These are phyloP conservation scores for Brenthis daphne DNA, from an alignment of 2,888 invertebrate species.

Conservation along the genomic window DNA sequence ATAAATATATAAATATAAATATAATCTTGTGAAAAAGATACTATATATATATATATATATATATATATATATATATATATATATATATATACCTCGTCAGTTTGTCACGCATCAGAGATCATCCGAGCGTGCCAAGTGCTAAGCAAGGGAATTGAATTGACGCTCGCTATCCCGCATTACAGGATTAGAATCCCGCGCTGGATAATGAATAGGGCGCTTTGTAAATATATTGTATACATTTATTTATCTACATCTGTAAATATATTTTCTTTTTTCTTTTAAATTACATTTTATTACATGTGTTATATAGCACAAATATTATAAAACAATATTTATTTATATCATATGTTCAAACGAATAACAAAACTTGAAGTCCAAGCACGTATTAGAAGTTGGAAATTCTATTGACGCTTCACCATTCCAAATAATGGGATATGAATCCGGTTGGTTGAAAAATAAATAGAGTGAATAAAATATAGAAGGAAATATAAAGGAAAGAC, in stretches of 20 bases:
- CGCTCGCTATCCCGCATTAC: conserved; percentile 29
- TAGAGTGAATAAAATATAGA: too few species aligned
- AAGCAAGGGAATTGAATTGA: conserved; percentile 29
- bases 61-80: background rate
- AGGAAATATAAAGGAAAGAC: too few species aligned
- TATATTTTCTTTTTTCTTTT: too few species aligned
- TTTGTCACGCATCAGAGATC: conserved; percentile 33
- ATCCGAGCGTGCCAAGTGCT: conserved; percentile 30
- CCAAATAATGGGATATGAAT: background rate
- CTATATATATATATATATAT: background rate
- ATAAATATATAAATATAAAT: background rate
- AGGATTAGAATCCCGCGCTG: conserved; percentile 23
- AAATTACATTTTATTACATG: too few species aligned
- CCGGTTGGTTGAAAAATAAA: too few species aligned
- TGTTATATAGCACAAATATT: too few species aligned
- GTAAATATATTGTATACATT: conserved; percentile 9
- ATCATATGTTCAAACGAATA: too few species aligned
- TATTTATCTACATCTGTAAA: background rate
- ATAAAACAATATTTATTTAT: too few species aligned
- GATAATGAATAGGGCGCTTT: conserved; percentile 15
- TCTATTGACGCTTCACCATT: too few species aligned
- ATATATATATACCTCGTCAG: conserved; percentile 5
- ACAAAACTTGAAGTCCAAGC: too few species aligned
- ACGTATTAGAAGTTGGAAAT: too few species aligned
- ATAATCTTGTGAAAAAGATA: too few species aligned